phyloP scores from a whole-genome alignment of 1,140 invertebrate genomes.

The Oedothorax gibbosus region DNA sequence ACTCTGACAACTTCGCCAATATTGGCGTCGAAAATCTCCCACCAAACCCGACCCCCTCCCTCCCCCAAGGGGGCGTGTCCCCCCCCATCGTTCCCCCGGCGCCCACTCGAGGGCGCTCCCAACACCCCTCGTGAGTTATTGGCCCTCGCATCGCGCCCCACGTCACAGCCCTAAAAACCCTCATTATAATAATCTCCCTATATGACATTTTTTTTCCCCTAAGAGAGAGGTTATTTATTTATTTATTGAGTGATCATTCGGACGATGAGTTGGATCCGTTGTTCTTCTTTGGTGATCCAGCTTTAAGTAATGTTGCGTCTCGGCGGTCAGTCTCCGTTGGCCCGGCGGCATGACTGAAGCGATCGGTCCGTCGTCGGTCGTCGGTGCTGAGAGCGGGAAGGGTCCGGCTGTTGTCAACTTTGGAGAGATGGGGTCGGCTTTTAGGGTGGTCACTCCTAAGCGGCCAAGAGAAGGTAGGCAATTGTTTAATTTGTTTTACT shows the following conservation, averaged over 20 bases:
- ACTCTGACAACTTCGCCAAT: background rate
- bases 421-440: constrained; percentile 65
- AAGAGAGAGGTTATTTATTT: constrained; percentile 39
- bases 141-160: background rate
- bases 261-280: constrained; percentile 30
- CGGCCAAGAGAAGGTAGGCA: constrained; percentile 63
- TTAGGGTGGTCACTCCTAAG: constrained; percentile 67
- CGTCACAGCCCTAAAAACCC: background rate
- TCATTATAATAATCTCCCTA: constrained; percentile 55
- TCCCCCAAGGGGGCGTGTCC: constrained; percentile 40
- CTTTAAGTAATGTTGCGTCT: no score
- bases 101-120: constrained; percentile 16
- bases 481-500: background rate
- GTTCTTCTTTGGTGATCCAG: background rate
- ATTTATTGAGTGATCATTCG: constrained; percentile 52
- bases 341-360: constrained; percentile 65
- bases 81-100: constrained; percentile 1
- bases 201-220: constrained; percentile 17
- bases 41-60: background rate
- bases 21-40: background rate
- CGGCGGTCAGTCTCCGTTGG: constrained; percentile 61
- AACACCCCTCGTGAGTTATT: constrained; percentile 47
- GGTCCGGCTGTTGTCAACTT: constrained; percentile 29
- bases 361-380: constrained; percentile 50
- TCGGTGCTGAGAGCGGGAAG: constrained; percentile 16